Percentiles rank a stretch among this genome's conserved stretches.
These are phyloP conservation scores for Strongylocentrotus purpuratus DNA, from an alignment of 35 echinoderm and acorn worm genomes.

Conservation along the genomic window DNA sequence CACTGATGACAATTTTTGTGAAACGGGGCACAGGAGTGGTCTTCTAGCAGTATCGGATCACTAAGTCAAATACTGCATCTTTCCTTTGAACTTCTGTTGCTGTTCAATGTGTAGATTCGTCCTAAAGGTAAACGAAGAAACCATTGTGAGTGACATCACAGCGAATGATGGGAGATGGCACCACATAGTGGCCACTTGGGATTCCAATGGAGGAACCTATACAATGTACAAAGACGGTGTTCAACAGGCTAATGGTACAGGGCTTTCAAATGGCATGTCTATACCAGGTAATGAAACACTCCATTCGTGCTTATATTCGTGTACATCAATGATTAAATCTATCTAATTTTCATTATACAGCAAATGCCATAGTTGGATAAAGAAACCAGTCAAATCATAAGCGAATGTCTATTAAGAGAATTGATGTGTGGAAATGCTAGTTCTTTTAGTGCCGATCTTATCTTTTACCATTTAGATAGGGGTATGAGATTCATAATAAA, in stretches of 20 bases:
- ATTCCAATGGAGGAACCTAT: slow-evolving; percentile 61
- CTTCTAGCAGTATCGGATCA: background rate
- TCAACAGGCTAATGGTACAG: slow-evolving; percentile 27
- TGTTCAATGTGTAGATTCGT: slow-evolving; percentile 77
- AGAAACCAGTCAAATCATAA: too few species aligned
- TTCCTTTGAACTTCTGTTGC: background rate
- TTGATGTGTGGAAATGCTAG: too few species aligned
- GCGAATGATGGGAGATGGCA: slow-evolving; percentile 88
- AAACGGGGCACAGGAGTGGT: too few species aligned
- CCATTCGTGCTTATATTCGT: background rate
- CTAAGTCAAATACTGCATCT: background rate
- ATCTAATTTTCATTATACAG: too few species aligned
- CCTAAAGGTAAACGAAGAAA: slow-evolving; percentile 67
- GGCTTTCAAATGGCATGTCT: slow-evolving; percentile 52
- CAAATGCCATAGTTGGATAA: too few species aligned
- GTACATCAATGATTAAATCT: too few species aligned
- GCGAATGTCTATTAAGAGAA: too few species aligned
- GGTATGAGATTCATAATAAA: too few species aligned
- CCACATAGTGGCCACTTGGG: slow-evolving; percentile 89
- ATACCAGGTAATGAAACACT: slow-evolving; percentile 64
- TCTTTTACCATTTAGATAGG: too few species aligned
- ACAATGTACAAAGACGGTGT: slow-evolving; percentile 81
- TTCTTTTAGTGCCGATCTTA: too few species aligned
- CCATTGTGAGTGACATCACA: slow-evolving; percentile 70
- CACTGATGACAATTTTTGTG: too few species aligned